A percentile compares a stretch with the other conserved stretches of the same genome.
Conservation (phyloP, 1,140 invertebrate genomes). For the Leptinotarsa defecta region DNA sequence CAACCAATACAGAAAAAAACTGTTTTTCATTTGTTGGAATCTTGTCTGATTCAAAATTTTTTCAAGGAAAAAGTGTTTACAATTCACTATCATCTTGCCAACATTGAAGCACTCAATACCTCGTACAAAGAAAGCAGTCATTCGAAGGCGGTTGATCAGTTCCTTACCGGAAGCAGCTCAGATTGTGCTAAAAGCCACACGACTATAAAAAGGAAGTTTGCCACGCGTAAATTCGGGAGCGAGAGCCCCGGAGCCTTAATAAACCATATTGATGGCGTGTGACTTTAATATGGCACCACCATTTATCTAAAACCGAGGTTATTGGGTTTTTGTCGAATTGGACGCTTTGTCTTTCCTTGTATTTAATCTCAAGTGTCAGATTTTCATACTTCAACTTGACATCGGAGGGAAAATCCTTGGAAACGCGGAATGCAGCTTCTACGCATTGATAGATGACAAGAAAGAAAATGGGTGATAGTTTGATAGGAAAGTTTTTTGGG, state of each 20-base stretch:
- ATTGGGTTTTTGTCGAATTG: constrained; percentile 43
- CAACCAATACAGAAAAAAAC: too few relatives aligned
- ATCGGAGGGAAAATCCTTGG: background rate
- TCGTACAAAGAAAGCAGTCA: background rate
- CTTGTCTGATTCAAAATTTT: too few relatives aligned
- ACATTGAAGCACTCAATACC: too few relatives aligned
- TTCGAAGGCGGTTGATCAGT: background rate
- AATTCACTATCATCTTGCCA: too few relatives aligned
- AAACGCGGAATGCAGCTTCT: background rate
- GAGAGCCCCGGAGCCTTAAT: constrained; percentile 32
- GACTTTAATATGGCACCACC: constrained; percentile 39
- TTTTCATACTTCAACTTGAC: constrained; percentile 12
- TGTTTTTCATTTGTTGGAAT: too few relatives aligned
- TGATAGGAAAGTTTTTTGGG: background rate
- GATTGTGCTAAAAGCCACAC: constrained; percentile 35
- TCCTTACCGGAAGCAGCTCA: background rate
- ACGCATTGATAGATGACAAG: background rate
- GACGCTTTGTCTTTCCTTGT: constrained; percentile 10
- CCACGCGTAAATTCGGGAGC: constrained; percentile 34
- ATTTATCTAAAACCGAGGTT: constrained; percentile 40
- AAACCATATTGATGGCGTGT: constrained; percentile 44
- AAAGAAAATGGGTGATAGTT: background rate
- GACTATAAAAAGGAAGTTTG: constrained; percentile 37
- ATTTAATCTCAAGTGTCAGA: constrained; percentile 9
- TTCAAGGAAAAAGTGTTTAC: too few relatives aligned